Percentiles rank a stretch among this genome's conserved stretches.
Conservation (phyloP, 1,140 invertebrate species). For the Euwallacea fornicatus region DNA sequence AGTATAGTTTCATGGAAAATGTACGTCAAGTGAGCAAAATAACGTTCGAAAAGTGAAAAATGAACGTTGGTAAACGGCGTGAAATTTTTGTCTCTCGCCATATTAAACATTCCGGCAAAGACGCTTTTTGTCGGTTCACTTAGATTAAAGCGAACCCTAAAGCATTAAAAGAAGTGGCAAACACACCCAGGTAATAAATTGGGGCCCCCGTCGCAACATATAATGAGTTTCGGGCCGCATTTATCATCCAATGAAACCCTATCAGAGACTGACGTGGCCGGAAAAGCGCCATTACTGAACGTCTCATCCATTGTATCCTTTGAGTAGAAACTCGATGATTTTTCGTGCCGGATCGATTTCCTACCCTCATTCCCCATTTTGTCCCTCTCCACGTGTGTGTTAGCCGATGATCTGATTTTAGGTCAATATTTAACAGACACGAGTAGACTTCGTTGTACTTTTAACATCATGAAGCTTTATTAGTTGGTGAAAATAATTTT, state of each 20-base stretch:
- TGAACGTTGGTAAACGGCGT: neutral
- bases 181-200: constrained; percentile 31
- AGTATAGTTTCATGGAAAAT: no score
- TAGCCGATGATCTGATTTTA: constrained; percentile 6
- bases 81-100: neutral
- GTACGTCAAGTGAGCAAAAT: no score
- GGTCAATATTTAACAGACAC: constrained; percentile 4
- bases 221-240: constrained; percentile 47
- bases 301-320: constrained; percentile 47
- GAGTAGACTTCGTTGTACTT: neutral
- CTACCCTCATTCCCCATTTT: neutral
- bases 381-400: neutral
- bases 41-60: no score
- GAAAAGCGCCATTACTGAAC: constrained; percentile 50
- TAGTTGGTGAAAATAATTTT: no score
- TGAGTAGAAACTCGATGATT: constrained; percentile 36
- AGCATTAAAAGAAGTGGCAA: constrained; percentile 25
- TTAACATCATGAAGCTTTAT: neutral
- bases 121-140: constrained; percentile 20
- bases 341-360: constrained; percentile 11
- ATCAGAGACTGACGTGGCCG: constrained; percentile 47
- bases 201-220: constrained; percentile 32
- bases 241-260: constrained; percentile 49
- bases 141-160: constrained; percentile 21
- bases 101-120: constrained; percentile 17